Evolutionary conservation across 2,888 invertebrate species (phyloP), one percentile per base, ranked within the genome.

Genomic region (Ennomos quercinarius): DNA sequence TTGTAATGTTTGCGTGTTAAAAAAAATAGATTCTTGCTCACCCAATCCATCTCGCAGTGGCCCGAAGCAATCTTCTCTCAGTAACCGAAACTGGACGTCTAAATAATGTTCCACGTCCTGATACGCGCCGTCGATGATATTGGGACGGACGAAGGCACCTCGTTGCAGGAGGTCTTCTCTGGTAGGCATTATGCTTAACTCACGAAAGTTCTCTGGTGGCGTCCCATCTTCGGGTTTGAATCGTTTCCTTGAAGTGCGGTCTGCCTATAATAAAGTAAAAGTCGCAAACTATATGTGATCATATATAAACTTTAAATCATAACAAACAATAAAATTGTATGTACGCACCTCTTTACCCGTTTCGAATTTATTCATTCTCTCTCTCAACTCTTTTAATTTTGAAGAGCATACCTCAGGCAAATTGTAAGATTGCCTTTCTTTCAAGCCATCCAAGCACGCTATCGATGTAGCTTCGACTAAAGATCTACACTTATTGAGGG

Each of bases 61-160:
- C 8, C 93, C 91, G 45, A 96, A 93, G 79, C 97, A 97, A 84
- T 98, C 97, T 84, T 97, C 97, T 10, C 96, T 91, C 50, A 97
- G 83, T 27, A 97, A 87, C 9, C 96, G 89, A 76, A 96, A 96
- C 72, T 97, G 97, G 0, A 95, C 94, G 72, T 96, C 96, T 36
- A 98, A 87, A 78, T 98, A 98, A 73, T 97, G 95, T 13, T 95
- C 93, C 1, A 95, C 89, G 70, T 93, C 90, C 6, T 85, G 76
- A 77, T 96, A 97, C 0, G 88, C 84, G 9, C 96, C 96, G 43
- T 91, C 72, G 0, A 93, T 78, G 39, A 95, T 92, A 76, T 95
- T 95, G 3, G 93, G 89, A 1, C 91, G 80, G 40, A 89, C 10
- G 64, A 74, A 90, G 0, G 89, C 83, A n/a, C 47, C 72, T 0